Evolutionary conservation across 92 coral and sea anemone genomes (phyloP).

Genomic region (Heteractis magnifica): DNA sequence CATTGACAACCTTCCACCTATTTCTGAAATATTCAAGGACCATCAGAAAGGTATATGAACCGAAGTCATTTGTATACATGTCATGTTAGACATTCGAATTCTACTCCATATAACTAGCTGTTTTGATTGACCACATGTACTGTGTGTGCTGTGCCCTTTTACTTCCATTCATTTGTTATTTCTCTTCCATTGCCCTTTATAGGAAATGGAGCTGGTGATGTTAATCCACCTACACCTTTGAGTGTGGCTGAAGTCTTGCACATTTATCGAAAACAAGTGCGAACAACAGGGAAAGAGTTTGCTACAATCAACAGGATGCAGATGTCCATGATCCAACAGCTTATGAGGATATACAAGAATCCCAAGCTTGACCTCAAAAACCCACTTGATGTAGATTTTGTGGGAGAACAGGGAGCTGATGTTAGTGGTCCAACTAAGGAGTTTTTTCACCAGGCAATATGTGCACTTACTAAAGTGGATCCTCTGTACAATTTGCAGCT

Average conservation of each 20-base stretch:
- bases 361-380: slow-evolving; percentile 37
- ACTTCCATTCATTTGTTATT: not conserved
- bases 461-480: slow-evolving; percentile 43
- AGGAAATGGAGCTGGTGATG: not conserved
- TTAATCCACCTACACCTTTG: not conserved
- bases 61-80: not conserved
- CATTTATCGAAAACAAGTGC: slow-evolving; percentile 4
- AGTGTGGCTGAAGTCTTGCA: not conserved
- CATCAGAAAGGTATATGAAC: not conserved
- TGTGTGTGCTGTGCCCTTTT: not conserved
- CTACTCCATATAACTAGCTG: no score
- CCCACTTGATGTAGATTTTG: slow-evolving; percentile 35
- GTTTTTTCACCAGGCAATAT: slow-evolving; percentile 47
- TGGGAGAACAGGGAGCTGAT: slow-evolving; percentile 56
- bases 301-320: slow-evolving; percentile 56
- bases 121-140: not conserved
- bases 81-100: no score
- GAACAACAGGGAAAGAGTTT: slow-evolving; percentile 37
- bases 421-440: slow-evolving; percentile 64
- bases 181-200: not conserved
- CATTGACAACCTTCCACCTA: not conserved
- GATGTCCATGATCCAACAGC: slow-evolving; percentile 45
- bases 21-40: not conserved
- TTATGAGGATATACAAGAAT: slow-evolving; percentile 53
- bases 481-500: slow-evolving; percentile 48